Percentiles rank a stretch among this genome's conserved stretches.
Conservation (phyloP, 2,888 invertebrate genomes). For the Leptinotarsa peninsularis region DNA sequence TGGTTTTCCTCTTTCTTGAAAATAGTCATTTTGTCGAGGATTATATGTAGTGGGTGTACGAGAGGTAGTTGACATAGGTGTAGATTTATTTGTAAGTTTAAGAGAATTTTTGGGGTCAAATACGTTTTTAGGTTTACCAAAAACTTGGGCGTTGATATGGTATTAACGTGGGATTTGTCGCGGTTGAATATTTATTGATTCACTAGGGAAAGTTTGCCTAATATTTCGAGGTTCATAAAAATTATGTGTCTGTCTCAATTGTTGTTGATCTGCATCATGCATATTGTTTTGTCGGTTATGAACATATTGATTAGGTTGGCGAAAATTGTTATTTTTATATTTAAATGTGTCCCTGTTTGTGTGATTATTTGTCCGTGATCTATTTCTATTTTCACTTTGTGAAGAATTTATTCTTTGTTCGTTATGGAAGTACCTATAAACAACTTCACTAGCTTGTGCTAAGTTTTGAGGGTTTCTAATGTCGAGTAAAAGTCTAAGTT, state of each 20-base stretch:
- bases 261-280: no score
- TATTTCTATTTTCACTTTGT: not conserved
- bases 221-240: not conserved
- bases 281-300: no score
- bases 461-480: not conserved
- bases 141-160: no score
- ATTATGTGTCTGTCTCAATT: not conserved
- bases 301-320: not conserved
- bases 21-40: not conserved
- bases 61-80: not conserved
- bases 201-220: not conserved
- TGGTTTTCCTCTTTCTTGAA: not conserved
- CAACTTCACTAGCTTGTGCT: no score
- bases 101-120: not conserved
- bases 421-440: no score
- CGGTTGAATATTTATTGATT: no score
- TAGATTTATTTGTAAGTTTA: not conserved
- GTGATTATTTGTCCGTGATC: not conserved
- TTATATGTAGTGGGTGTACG: not conserved
- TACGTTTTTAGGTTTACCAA: not conserved
- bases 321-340: constrained; percentile 1
- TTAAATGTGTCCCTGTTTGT: not conserved
- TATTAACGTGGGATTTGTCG: no score
- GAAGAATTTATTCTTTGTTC: no score
- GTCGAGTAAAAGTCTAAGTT: not conserved